Conservation (phyloP, 2,888 invertebrate genomes). For the Rotaria sp. region DNA sequence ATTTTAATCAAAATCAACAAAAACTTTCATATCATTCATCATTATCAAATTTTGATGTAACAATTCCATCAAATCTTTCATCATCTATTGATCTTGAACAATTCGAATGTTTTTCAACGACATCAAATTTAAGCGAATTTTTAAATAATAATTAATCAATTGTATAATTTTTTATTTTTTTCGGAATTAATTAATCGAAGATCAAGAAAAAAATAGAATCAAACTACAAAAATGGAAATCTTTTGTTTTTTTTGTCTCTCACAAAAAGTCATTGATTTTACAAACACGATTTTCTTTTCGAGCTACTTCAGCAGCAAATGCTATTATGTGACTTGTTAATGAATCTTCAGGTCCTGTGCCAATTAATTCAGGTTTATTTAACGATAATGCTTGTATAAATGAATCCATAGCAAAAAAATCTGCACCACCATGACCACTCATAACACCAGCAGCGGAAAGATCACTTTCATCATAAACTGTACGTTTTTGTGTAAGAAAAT, state of each 20-base stretch:
- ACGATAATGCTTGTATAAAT: slow-evolving; percentile 47
- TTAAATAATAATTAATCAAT: too few species aligned
- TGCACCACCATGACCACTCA: slow-evolving; percentile 50
- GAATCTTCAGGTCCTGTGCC: slow-evolving; percentile 51
- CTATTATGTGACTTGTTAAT: slow-evolving; percentile 49
- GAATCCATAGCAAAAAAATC: slow-evolving; percentile 49
- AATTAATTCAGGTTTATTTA: slow-evolving; percentile 43
- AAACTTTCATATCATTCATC: background rate
- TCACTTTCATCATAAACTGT: slow-evolving; percentile 43
- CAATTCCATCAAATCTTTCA: background rate
- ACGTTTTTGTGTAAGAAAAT: slow-evolving; percentile 46
- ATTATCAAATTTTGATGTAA: background rate
- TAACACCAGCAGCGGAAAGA: background rate
- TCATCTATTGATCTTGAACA: background rate
- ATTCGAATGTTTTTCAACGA: too few species aligned
- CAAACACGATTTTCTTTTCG: slow-evolving; percentile 49
- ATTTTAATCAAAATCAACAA: background rate
- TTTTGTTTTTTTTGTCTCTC: background rate
- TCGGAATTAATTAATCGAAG: too few species aligned
- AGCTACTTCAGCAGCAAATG: slow-evolving; percentile 53
- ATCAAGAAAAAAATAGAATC: too few species aligned
- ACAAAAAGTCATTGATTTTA: slow-evolving; percentile 32
- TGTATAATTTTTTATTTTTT: too few species aligned
- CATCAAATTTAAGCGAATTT: too few species aligned
- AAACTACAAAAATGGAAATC: too few species aligned